Conservation (phyloP, 2,888 invertebrate genomes). For the Argyresthia goedartella region DNA sequence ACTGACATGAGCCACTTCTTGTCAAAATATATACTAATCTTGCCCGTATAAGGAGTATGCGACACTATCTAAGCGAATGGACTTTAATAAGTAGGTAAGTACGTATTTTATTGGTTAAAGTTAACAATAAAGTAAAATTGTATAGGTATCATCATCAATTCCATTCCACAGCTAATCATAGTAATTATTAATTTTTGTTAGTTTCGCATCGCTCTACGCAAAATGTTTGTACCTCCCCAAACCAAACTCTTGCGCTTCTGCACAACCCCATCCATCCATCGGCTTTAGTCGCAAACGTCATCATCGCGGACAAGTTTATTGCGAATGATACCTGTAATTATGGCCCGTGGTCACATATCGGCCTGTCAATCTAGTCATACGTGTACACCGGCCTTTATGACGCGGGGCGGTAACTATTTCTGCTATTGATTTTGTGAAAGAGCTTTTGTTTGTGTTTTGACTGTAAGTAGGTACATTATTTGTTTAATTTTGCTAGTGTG, state of each 20-base stretch:
- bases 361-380: slow-evolving; percentile 48
- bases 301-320: slow-evolving; percentile 40
- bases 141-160: too few species aligned
- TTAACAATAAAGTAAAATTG: too few species aligned
- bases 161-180: too few species aligned
- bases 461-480: too few species aligned
- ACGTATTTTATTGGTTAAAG: too few species aligned
- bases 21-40: too few species aligned
- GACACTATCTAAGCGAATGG: too few species aligned
- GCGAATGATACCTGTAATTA: slow-evolving; percentile 67
- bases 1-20: too few species aligned
- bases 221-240: neutral
- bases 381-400: neutral
- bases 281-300: neutral
- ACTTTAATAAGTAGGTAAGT: too few species aligned
- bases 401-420: slow-evolving; percentile 35
- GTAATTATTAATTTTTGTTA: neutral
- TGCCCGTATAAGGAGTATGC: too few species aligned
- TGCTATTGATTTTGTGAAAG: slow-evolving; percentile 41
- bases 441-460: neutral
- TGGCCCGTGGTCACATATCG: slow-evolving; percentile 33
- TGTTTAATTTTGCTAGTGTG: too few species aligned
- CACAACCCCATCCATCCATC: neutral
- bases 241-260: neutral
- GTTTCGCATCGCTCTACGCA: too few species aligned